Percentiles rank a stretch among this genome's conserved stretches.
These are phyloP conservation scores for Peromyscus polionotus DNA, from an alignment of 2,113 vertebrate species.

Conservation along the genomic window DNA sequence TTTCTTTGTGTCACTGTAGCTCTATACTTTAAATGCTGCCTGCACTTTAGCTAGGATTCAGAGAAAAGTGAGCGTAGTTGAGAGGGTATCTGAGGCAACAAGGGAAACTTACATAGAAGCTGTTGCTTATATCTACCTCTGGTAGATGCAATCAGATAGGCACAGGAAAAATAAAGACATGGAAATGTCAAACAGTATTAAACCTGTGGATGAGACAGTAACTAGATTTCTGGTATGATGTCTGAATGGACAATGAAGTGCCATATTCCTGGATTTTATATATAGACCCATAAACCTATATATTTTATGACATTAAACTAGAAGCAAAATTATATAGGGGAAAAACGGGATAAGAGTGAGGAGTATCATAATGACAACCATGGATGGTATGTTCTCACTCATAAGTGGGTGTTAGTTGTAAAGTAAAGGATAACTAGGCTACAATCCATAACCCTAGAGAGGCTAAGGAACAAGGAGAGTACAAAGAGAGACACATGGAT, in stretches of 20 bases:
- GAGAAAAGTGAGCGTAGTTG: neutral
- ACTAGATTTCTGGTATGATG: neutral
- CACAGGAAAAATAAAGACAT: neutral
- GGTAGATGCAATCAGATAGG: neutral
- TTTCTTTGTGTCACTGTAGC: neutral
- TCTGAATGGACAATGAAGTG: neutral
- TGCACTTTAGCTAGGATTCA: neutral
- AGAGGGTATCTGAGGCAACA: neutral
- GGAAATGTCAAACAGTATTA: neutral
- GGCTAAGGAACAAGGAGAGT: neutral
- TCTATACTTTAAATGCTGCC: neutral
- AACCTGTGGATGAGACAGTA: neutral
- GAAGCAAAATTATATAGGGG: neutral
- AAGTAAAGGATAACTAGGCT: neutral
- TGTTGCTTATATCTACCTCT: neutral
- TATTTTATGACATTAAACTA: neutral
- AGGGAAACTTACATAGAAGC: neutral
- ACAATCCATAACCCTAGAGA: neutral
- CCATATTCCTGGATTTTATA: neutral
- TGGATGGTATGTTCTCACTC: neutral
- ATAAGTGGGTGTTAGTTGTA: neutral
- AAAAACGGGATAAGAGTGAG: neutral
- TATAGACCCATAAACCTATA: neutral
- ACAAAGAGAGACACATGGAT: neutral
- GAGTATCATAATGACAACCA: neutral